Conservation (phyloP, 1,140 invertebrate genomes). For the Diprion similis region DNA sequence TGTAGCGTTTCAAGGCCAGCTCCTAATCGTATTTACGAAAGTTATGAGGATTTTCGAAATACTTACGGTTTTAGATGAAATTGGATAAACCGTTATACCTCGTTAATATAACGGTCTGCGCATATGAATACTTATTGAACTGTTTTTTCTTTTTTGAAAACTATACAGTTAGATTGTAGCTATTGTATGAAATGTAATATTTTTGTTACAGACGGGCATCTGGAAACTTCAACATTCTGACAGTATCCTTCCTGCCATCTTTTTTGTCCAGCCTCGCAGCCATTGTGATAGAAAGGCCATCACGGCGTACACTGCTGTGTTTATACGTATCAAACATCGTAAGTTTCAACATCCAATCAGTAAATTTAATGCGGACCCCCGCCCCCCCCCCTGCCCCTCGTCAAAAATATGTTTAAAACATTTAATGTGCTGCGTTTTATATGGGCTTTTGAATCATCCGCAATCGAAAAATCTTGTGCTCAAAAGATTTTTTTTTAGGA, state of each 20-base stretch:
- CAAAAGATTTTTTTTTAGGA: no score
- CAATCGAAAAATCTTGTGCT: no score
- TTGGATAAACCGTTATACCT: no score
- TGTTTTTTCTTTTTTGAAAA: background rate
- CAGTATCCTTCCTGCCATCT: constrained; percentile 75
- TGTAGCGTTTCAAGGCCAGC: no score
- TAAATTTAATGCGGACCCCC: background rate
- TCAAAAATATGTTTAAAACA: no score
- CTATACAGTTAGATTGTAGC: background rate
- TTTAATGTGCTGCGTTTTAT: no score
- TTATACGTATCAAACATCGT: constrained; percentile 84
- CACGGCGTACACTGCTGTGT: constrained; percentile 72
- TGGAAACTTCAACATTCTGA: constrained; percentile 73
- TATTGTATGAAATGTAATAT: constrained; percentile 9
- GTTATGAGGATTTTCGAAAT: no score
- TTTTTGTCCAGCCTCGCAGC: constrained; percentile 74
- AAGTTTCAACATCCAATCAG: constrained; percentile 46
- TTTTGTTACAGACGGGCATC: constrained; percentile 66
- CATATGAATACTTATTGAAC: constrained; percentile 11
- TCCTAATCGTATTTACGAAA: no score
- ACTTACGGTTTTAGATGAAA: no score
- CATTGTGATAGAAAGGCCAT: constrained; percentile 78
- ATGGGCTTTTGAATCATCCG: no score
- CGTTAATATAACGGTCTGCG: no score
- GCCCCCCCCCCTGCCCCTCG: no score